A percentile compares a stretch with the other conserved stretches of the same genome.
phyloP scores from a whole-genome alignment of 35 echinoderm and acorn worm genomes.

The Acanthaster planci region DNA sequence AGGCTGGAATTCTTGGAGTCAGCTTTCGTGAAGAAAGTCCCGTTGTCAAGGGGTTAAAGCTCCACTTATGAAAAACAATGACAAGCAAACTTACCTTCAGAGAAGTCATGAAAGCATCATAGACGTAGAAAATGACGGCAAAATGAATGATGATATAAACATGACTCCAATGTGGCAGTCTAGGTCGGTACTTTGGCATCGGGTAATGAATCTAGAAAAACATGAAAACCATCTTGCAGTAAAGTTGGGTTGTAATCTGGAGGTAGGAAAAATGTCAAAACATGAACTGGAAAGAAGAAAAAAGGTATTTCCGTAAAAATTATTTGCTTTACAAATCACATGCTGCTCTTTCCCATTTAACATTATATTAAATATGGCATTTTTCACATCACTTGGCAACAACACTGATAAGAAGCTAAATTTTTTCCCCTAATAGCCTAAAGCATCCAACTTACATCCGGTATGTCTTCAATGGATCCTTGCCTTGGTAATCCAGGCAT shows the following conservation, averaged over 20 bases:
- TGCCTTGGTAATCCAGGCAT: constrained; percentile 74
- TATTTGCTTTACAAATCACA: too few relatives aligned
- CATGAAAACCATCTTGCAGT: too few relatives aligned
- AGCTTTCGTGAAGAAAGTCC: too few relatives aligned
- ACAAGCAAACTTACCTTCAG: constrained; percentile 19
- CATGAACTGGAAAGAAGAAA: too few relatives aligned
- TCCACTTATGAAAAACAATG: too few relatives aligned
- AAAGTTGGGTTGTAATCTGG: too few relatives aligned
- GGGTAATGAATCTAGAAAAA: constrained; percentile 57
- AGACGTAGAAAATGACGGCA: constrained; percentile 53
- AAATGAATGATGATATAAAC: constrained; percentile 63
- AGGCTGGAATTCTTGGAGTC: too few relatives aligned
- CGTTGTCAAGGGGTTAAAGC: too few relatives aligned
- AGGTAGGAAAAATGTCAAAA: too few relatives aligned
- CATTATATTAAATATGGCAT: not conserved
- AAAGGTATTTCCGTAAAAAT: too few relatives aligned
- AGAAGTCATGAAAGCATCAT: constrained; percentile 36
- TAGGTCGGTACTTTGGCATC: constrained; percentile 65
- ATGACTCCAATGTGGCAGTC: constrained; percentile 42
- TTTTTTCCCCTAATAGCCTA: not conserved
- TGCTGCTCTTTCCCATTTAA: too few relatives aligned
- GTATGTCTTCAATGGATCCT: constrained; percentile 82
- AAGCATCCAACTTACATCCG: constrained; percentile 65
- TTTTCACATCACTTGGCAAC: not conserved
- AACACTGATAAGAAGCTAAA: not conserved